Evolutionary conservation across 2,888 invertebrate species (phyloP).

Genomic region (Mactromeris polynyma): DNA sequence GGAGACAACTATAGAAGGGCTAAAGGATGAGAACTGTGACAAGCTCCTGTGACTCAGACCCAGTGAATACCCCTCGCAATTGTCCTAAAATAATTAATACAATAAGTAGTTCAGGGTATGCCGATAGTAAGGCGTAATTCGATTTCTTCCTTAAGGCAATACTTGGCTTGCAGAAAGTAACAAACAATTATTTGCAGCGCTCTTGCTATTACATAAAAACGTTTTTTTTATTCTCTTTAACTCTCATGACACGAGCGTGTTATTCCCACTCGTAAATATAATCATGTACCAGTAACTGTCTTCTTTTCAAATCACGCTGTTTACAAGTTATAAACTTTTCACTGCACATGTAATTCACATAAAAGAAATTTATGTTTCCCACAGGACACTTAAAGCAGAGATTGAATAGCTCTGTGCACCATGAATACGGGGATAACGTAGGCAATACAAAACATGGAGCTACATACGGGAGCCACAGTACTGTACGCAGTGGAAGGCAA

Average conservation of each 20-base stretch:
- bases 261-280: background rate
- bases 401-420: background rate
- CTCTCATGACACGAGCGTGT: background rate
- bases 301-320: background rate
- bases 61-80: no score
- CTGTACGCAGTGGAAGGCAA: background rate
- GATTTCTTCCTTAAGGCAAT: no score
- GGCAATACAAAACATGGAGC: background rate
- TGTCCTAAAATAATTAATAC: no score
- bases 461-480: background rate
- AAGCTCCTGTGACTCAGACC: no score
- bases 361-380: constrained; percentile 3
- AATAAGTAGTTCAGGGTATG: no score
- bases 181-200: background rate
- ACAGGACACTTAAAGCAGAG: background rate
- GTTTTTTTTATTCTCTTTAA: background rate
- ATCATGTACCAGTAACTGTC: background rate
- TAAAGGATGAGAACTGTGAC: no score
- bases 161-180: background rate
- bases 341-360: background rate
- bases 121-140: no score
- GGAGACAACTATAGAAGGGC: no score
- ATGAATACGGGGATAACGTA: background rate
- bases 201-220: background rate
- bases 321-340: background rate